Evolutionary conservation across 2,888 invertebrate species (phyloP).

Genomic region (Idaea biselata): DNA sequence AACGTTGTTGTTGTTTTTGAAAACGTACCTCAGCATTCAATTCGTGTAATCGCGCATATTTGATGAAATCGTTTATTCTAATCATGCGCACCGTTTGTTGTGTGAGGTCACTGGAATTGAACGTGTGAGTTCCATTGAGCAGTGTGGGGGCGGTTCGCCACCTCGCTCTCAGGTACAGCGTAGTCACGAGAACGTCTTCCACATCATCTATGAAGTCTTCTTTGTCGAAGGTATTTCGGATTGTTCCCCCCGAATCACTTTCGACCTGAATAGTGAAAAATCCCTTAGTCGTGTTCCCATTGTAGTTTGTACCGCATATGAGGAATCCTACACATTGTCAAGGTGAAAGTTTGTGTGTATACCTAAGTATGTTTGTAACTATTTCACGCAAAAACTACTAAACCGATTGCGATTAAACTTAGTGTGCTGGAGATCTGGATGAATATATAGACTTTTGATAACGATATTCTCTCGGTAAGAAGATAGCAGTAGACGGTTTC

Average conservation of each 20-base stretch:
- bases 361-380: too few species aligned
- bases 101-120: conserved; percentile 42
- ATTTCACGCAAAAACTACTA: too few species aligned
- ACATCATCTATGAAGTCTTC: conserved; percentile 55
- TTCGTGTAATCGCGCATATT: conserved; percentile 54
- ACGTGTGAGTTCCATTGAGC: conserved; percentile 59
- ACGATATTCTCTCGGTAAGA: too few species aligned
- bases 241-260: conserved; percentile 60
- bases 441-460: too few species aligned
- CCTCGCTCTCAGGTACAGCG: conserved; percentile 60
- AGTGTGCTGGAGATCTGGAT: too few species aligned
- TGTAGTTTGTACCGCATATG: too few species aligned
- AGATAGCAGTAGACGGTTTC: too few species aligned
- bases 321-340: too few species aligned
- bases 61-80: conserved; percentile 67
- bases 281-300: too few species aligned
- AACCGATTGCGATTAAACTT: too few species aligned
- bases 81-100: conserved; percentile 58
- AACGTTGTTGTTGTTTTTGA: not conserved
- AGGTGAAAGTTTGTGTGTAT: too few species aligned
- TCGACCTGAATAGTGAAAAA: conserved; percentile 45
- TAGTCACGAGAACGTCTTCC: conserved; percentile 51
- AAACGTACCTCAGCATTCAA: conserved; percentile 62
- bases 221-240: conserved; percentile 66
- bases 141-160: conserved; percentile 72